Conservation (phyloP, 2,888 invertebrate species). For the Apantesis nais region DNA sequence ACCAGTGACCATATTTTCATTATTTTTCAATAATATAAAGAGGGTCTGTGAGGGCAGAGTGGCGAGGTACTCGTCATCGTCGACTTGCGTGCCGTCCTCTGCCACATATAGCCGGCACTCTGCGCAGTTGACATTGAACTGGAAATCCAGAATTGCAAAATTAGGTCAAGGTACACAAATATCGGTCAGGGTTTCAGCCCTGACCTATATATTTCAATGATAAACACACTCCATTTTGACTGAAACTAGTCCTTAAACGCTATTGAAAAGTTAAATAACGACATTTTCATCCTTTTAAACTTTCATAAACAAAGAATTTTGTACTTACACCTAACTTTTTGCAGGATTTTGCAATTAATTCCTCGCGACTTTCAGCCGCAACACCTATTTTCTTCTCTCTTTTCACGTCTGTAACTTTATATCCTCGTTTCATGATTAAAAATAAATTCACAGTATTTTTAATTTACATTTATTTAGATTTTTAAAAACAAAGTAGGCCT, state of each 20-base stretch:
- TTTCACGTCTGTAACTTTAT: conserved; percentile 89
- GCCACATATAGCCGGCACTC: conserved; percentile 85
- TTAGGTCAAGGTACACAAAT: conserved; percentile 67
- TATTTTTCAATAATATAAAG: conserved; percentile 85
- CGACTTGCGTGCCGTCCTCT: conserved; percentile 89
- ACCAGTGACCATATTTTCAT: conserved; percentile 87
- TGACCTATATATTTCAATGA: conserved; percentile 61
- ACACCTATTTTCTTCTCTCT: conserved; percentile 89
- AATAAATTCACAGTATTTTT: conserved; percentile 20
- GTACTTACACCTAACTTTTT: conserved; percentile 87
- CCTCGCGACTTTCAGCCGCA: conserved; percentile 88
- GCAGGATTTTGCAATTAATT: conserved; percentile 89
- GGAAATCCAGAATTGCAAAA: conserved; percentile 57
- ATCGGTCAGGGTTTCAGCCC: conserved; percentile 71
- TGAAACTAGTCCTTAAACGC: conserved; percentile 42
- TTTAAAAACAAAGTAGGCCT: conserved; percentile 43
- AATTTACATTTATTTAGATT: conserved; percentile 31
- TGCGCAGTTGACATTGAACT: conserved; percentile 80
- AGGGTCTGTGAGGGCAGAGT: conserved; percentile 91
- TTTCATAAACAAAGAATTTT: conserved; percentile 24
- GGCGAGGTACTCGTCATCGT: conserved; percentile 91
- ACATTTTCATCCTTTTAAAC: neutral
- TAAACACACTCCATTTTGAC: conserved; percentile 52
- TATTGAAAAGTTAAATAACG: neutral
- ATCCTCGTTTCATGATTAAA: conserved; percentile 86